These are phyloP conservation scores for Aphrophora alni DNA, from an alignment of 2,888 invertebrate species.

Conservation along the genomic window DNA sequence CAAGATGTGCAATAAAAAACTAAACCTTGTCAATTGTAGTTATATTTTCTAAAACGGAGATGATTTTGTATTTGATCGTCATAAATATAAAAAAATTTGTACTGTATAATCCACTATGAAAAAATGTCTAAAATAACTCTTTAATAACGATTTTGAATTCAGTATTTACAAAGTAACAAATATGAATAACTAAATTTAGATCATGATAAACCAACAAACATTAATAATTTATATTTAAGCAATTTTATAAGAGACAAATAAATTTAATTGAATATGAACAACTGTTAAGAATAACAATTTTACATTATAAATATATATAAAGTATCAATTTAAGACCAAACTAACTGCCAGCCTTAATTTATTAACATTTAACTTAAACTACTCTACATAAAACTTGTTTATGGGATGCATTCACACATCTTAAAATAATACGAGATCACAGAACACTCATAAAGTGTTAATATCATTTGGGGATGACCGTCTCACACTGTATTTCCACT, in stretches of 20 bases:
- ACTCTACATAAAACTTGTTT: background rate
- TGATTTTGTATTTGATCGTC: no score
- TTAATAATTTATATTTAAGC: no score
- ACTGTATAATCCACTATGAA: background rate
- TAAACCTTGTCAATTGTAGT: no score
- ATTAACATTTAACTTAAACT: background rate
- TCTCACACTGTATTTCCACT: background rate
- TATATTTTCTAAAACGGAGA: background rate
- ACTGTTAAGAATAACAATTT: no score
- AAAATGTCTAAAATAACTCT: background rate
- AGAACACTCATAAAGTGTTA: background rate
- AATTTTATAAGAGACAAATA: no score
- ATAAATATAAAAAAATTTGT: no score
- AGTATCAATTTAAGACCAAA: background rate
- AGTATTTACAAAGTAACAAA: no score
- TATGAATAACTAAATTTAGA: no score
- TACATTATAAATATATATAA: constrained; percentile 6
- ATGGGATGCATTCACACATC: background rate
- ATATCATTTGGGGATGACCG: background rate
- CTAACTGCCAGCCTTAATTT: background rate
- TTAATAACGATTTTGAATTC: no score
- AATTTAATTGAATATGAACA: no score
- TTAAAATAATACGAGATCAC: background rate
- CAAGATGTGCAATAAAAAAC: background rate
- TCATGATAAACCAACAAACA: no score